Conservation (phyloP, 2,797 vertebrate species). For the Eulemur mongoz region DNA sequence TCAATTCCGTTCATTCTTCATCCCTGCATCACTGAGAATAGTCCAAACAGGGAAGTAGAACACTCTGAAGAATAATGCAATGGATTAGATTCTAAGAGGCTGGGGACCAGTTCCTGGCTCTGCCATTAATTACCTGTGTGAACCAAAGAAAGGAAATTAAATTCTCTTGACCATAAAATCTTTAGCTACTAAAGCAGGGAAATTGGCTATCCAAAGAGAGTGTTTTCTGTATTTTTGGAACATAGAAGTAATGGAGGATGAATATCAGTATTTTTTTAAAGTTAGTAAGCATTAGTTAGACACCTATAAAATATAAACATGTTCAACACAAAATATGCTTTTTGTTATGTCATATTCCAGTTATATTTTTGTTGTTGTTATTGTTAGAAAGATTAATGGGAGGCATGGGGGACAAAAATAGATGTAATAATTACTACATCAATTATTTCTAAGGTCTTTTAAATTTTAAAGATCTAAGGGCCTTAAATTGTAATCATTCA, state of each 20-base stretch:
- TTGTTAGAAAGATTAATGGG: neutral
- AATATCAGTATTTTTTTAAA: neutral
- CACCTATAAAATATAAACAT: neutral
- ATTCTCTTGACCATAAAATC: slow-evolving; percentile 17
- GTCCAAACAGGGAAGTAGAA: neutral
- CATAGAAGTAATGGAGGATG: neutral
- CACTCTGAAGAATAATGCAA: slow-evolving; percentile 14
- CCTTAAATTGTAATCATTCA: neutral
- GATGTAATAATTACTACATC: neutral
- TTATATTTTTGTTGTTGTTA: neutral
- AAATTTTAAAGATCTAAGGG: neutral
- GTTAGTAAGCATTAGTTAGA: neutral
- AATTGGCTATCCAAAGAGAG: neutral
- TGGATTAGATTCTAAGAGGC: neutral
- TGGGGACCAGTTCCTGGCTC: neutral
- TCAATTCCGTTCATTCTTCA: slow-evolving; percentile 40
- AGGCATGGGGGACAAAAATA: neutral
- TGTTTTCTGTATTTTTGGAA: neutral
- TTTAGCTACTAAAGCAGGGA: neutral
- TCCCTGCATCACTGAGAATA: slow-evolving; percentile 37
- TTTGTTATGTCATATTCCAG: neutral
- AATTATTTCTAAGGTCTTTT: neutral
- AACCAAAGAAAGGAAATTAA: neutral
- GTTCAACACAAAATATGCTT: neutral
- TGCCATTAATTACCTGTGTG: slow-evolving; percentile 10